Base-by-base conservation (phyloP, 2,888 invertebrate species). In the Encarsia formosa region DNA sequence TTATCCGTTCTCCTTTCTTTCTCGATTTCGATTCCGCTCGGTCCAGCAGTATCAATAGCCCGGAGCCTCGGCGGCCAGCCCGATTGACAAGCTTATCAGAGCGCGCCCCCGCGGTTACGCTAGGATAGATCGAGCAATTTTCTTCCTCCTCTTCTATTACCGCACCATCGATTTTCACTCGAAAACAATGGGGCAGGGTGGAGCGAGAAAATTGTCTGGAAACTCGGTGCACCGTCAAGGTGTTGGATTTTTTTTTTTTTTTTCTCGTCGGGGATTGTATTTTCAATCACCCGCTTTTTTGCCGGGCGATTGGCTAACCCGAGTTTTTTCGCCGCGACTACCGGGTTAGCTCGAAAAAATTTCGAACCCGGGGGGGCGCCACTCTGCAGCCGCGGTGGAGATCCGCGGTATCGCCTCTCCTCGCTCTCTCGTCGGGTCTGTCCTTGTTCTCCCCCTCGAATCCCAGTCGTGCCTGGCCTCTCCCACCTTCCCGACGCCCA, bases 11-110 rank as follows among this genome's bases (percentile, higher is more conserved):
- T n/a, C n/a, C n/a, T n/a, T n/a, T n/a, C n/a, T n/a, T n/a, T n/a
- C n/a, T n/a, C n/a, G n/a, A n/a, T n/a, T n/a, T n/a, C n/a, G n/a
- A n/a, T n/a, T n/a, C n/a, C n/a, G n/a, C n/a, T n/a, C n/a, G n/a
- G n/a, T n/a, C n/a, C n/a, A n/a, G n/a, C n/a, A n/a, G n/a, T n/a
- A n/a, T n/a, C n/a, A n/a, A n/a, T n/a, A n/a, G n/a, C n/a, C n/a
- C 26, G 26, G 6, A 26, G 26, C 11, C 26, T 26, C 26, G 11
- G 11, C 26, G 26, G 11, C 11, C 26, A 11, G 9, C 50, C 23
- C 40, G 40, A 52, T 42, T 46, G 53, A 56, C 58, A 56, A 52
- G 57, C 35, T 64, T 63, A 59, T 63, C 50, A 47, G 57, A 64
- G 58, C 60, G 52, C 38, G 23, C 6, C 26, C 38, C 22, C 11